These are phyloP conservation scores for Physella acuta DNA, from an alignment of 1,140 invertebrate species.

Conservation along the genomic window DNA sequence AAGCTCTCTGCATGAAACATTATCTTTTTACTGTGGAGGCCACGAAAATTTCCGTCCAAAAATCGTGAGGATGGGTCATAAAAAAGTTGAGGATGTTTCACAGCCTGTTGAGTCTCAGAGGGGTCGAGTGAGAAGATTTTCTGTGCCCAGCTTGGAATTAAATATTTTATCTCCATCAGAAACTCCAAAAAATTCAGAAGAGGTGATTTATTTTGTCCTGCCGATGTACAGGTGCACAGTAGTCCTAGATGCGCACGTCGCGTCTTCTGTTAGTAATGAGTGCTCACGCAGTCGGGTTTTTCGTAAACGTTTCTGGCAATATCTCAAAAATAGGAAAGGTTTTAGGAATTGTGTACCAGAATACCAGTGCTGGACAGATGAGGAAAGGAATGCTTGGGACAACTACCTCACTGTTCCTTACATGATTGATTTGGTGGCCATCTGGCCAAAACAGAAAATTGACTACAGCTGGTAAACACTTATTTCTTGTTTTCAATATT, in stretches of 20 bases:
- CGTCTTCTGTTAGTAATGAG: conserved; percentile 31
- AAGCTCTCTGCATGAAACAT: not conserved
- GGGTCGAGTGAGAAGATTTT: conserved; percentile 10
- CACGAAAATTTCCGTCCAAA: conserved; percentile 12
- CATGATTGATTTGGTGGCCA: conserved; percentile 37
- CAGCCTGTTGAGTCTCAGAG: not conserved
- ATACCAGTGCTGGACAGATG: conserved; percentile 11
- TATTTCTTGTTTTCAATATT: no score
- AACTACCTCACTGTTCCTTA: conserved; percentile 30
- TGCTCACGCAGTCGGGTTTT: conserved; percentile 28
- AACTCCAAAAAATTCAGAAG: not conserved
- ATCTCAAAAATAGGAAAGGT: conserved; percentile 13
- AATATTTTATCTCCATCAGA: not conserved
- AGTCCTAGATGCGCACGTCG: conserved; percentile 37
- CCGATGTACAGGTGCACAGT: conserved; percentile 25
- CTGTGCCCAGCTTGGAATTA: not conserved
- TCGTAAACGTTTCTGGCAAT: conserved; percentile 31
- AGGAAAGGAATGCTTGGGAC: conserved; percentile 22
- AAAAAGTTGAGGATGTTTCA: not conserved
- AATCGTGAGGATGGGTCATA: conserved; percentile 2
- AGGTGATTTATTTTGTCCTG: conserved; percentile 25
- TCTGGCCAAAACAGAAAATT: conserved; percentile 42
- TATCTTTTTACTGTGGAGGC: conserved; percentile 15
- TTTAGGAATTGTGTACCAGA: conserved; percentile 25
- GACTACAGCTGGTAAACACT: conserved; percentile 42